phyloP scores from a whole-genome alignment of 2,888 invertebrate species.

The Apamea epomidion region DNA sequence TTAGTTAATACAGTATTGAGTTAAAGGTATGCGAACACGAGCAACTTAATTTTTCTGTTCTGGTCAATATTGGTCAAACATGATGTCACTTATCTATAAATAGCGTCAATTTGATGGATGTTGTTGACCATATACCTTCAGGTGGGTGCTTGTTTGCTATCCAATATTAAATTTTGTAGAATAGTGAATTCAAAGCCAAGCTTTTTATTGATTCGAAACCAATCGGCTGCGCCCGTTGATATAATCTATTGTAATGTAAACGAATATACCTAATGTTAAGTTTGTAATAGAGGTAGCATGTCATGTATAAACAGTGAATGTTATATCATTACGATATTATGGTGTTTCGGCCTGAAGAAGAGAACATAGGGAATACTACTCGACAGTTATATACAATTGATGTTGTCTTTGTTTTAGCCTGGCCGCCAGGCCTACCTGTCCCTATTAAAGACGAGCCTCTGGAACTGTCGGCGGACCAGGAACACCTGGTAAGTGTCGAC shows the following conservation, averaged over 20 bases:
- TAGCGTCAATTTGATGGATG: not conserved
- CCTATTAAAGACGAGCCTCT: not conserved
- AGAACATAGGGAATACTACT: not conserved
- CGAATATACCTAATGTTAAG: not conserved
- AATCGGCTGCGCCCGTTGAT: not conserved
- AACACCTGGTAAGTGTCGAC: not conserved
- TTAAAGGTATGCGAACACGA: not conserved
- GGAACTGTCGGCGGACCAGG: not conserved
- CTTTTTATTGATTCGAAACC: not conserved
- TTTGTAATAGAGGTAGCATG: not conserved
- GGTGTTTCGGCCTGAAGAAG: not conserved
- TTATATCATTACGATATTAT: not conserved
- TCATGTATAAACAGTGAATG: not conserved
- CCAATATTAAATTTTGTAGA: not conserved
- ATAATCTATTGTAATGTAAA: not conserved
- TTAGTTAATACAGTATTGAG: not conserved
- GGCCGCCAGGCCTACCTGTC: slow-evolving; percentile 18
- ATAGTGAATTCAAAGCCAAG: not conserved
- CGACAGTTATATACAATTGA: not conserved
- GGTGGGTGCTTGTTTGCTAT: not conserved
- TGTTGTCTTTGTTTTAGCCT: slow-evolving; percentile 33
- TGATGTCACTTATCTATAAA: not conserved
- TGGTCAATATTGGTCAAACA: not conserved
- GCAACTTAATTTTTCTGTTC: not conserved
- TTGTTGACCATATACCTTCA: not conserved